Base-by-base conservation (phyloP, 2,888 invertebrate species). In the Lagria hirta region DNA sequence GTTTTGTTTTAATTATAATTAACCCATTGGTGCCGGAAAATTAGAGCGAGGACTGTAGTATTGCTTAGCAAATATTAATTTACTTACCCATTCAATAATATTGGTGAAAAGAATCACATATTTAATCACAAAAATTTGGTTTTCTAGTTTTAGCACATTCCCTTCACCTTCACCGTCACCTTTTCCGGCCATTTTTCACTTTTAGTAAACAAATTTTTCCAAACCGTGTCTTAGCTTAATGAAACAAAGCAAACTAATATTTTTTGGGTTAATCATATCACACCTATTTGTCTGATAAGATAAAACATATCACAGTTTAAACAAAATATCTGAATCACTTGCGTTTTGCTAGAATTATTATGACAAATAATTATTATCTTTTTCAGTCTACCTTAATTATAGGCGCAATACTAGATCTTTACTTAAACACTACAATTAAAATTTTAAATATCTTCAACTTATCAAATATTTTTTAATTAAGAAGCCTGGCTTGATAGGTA, bases 91-190 rank as follows among this genome's bases (percentile, higher is more conserved):
- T 60, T 85, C 72, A 34, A 90, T 77, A 34, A 87, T 80, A 68
- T 89, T 90, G 70, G 87, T 82, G 64, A 86, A 88, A 61, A 90
- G 84, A 51, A 91, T 73, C 28, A 85, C 84, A 71, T 88, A 90
- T 71, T 89, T 90, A 51, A 90, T 79, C 64, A 85, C 82, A 51
- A 83, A 83, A 60, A 89, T 88, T 65, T 84, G 83, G 54, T 83
- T 83, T 66, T 87, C 87, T 61, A 88, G 73, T 63, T 81, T 81
- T 15, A 75, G 73, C 2, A 73, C 75, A 42, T 73, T 71, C 40
- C 78, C 79, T 47, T 73, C 70, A 27, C 78, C 78, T 57, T 70
- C 73, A n/a, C 79, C 79, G 58, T 71, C 74, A 16, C 79, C 80
- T 55, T 72, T 73, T 47, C 77, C 78, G 23, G 77, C 79, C 80